Percentiles rank a stretch among this genome's conserved stretches.
Conservation (phyloP, 2,113 vertebrate species). For the Oreotragus oreotragus region DNA sequence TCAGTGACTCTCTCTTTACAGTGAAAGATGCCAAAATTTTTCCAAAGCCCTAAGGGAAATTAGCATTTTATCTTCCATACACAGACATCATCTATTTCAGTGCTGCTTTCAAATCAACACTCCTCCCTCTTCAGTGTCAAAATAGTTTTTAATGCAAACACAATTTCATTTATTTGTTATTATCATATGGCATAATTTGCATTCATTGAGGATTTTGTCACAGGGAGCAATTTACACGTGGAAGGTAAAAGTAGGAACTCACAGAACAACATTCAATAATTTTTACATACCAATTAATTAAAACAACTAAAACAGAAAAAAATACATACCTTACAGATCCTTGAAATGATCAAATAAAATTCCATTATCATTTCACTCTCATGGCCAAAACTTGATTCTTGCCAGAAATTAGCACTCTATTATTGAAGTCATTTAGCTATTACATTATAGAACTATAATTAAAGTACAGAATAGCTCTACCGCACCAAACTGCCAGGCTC, state of each 20-base stretch:
- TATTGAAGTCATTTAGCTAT: neutral
- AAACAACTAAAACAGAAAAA: neutral
- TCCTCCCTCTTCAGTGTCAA: neutral
- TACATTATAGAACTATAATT: neutral
- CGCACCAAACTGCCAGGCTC: neutral
- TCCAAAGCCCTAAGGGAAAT: neutral
- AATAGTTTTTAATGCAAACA: neutral
- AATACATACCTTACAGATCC: neutral
- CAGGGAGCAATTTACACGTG: neutral
- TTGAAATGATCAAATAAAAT: neutral
- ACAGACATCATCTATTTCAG: neutral
- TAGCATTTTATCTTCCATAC: neutral
- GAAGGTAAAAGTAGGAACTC: neutral
- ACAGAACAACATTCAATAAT: neutral
- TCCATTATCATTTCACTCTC: neutral
- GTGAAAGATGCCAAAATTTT: neutral
- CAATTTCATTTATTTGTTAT: neutral
- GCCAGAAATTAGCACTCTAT: neutral
- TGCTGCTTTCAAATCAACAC: neutral
- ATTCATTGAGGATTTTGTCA: neutral
- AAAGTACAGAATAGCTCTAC: neutral
- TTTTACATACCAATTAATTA: neutral
- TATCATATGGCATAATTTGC: neutral
- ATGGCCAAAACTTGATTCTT: neutral
- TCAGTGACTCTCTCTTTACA: neutral